Evolutionary conservation across 2,113 vertebrate species (phyloP), one percentile per base, ranked within the genome.

Genomic region (Oryzias javanicus): DNA sequence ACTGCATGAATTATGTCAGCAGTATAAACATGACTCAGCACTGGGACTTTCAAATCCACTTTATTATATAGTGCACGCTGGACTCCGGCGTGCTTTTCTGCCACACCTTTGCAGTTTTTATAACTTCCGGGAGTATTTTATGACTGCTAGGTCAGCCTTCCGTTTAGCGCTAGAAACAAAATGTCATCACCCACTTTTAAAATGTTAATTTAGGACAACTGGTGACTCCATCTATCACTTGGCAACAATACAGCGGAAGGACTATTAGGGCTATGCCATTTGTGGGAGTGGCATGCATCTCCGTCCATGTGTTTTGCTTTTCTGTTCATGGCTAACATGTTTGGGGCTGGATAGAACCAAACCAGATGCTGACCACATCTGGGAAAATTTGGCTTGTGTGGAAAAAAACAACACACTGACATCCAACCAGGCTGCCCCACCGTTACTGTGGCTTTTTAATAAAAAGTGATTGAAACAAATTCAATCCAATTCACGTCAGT

Each of bases 211-310:
- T 41, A 44, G n/a, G 74, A 79, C 81, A 86, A 82, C 19, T 40
- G 47, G 69, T 83, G 80, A 90, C 85, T 79, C 78, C 69, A 55
- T 81, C 74, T 68, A 82, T 73, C 55, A 45, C 59, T 61, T 59
- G 68, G 65, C 72, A 72, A 44, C 48, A 57, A 71, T 71, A 74
- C 64, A 65, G 56, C 29, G 48, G 50, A 57, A 68, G 40, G 49
- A 73, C 80, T 74, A 79, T 74, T 64, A 72, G 35, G 8, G 35
- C 8, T 35, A 35, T 35, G 10, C 35, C 10, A 35, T 35, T 35
- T 35, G 12, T 35, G 35, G 35, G 35, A 13, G 35, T 12, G 8
- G 10, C 35, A 35, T 56, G 56, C 49, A 10, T 81, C 81, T 79
- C 61, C 46, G 63, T 82, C 70, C 59, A 56, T 74, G 62, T 67